Percentiles rank a stretch among this genome's conserved stretches.
These are phyloP conservation scores for Synergus laeviventris DNA, from an alignment of 2,888 invertebrate genomes.

Conservation along the genomic window DNA sequence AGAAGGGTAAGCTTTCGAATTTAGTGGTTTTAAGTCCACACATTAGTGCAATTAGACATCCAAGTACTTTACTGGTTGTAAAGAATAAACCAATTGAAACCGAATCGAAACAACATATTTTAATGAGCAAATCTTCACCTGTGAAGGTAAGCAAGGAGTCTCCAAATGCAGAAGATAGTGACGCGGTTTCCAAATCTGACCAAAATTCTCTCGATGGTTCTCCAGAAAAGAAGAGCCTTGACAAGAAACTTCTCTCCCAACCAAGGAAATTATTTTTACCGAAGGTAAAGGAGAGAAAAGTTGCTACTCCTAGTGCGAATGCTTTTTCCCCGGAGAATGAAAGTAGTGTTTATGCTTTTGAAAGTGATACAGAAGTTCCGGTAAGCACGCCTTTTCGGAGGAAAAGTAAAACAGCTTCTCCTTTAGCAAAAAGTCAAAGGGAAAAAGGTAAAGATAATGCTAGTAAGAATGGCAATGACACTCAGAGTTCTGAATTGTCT, in stretches of 20 bases:
- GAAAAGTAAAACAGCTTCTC: slow-evolving; percentile 56
- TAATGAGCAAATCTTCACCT: neutral
- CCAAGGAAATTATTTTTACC: slow-evolving; percentile 80
- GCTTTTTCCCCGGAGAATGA: slow-evolving; percentile 84
- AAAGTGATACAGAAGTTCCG: slow-evolving; percentile 81
- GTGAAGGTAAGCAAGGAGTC: neutral
- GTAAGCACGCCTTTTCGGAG: slow-evolving; percentile 79
- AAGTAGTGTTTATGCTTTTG: slow-evolving; percentile 85
- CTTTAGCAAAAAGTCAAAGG: slow-evolving; percentile 47
- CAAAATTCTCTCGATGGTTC: slow-evolving; percentile 62
- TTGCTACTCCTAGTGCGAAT: slow-evolving; percentile 76
- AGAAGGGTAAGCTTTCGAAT: slow-evolving; percentile 2
- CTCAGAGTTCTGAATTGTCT: slow-evolving; percentile 11
- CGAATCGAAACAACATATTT: neutral
- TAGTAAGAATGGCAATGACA: slow-evolving; percentile 8
- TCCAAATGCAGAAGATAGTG: slow-evolving; percentile 58
- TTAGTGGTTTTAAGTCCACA: slow-evolving; percentile 7
- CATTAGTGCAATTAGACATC: neutral
- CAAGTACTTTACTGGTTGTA: neutral
- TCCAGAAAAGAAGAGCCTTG: slow-evolving; percentile 62
- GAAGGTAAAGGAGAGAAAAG: slow-evolving; percentile 77
- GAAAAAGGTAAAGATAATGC: slow-evolving; percentile 43
- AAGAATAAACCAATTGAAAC: slow-evolving; percentile 4
- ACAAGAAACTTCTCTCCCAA: slow-evolving; percentile 70
- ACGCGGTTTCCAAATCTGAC: slow-evolving; percentile 63